Base-by-base conservation (phyloP, 1,140 invertebrate genomes). In the Leptoteleia sp. region DNA sequence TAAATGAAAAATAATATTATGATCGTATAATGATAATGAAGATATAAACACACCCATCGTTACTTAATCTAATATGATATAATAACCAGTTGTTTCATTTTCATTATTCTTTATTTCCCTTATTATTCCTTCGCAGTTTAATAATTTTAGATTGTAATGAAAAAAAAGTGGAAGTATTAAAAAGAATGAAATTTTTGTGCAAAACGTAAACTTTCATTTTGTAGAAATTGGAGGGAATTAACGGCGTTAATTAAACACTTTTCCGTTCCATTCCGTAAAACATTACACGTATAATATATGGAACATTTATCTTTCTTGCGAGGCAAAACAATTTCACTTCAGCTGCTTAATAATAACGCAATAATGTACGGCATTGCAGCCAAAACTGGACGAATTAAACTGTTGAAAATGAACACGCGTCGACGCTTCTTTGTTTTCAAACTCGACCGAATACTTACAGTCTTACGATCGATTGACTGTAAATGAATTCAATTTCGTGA, bases 191-290 rank as follows among this genome's bases (percentile, higher is more conserved):
- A n/a, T n/a, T n/a, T n/a, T n/a, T n/a, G n/a, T n/a, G n/a, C n/a
- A n/a, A n/a, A n/a, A n/a, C n/a, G n/a, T n/a, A n/a, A n/a, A n/a
- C n/a, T n/a, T n/a, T n/a, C n/a, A n/a, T n/a, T n/a, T n/a, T n/a
- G n/a, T n/a, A n/a, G n/a, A n/a, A n/a, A n/a, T n/a, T n/a, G n/a
- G n/a, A n/a, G n/a, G n/a, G n/a, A n/a, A n/a, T n/a, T n/a, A n/a
- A n/a, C n/a, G n/a, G n/a, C n/a, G 40, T 11, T 22, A 43, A 43
- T 43, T 22, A 43, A 43, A 8, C 6, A 29, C 31, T 35, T 35
- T 35, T 35, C 12, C 11, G 9, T 35, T 35, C 31, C 31, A 35
- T 35, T 35, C 31, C 12, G n/a, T 11, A 35, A 35, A 35, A 12
- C 31, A 35, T 35, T 12, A n/a, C n/a, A 11, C 7, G 31, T 5